These are phyloP conservation scores for Sparidentex hasta DNA, from an alignment of 2,797 vertebrate genomes.

Conservation along the genomic window DNA sequence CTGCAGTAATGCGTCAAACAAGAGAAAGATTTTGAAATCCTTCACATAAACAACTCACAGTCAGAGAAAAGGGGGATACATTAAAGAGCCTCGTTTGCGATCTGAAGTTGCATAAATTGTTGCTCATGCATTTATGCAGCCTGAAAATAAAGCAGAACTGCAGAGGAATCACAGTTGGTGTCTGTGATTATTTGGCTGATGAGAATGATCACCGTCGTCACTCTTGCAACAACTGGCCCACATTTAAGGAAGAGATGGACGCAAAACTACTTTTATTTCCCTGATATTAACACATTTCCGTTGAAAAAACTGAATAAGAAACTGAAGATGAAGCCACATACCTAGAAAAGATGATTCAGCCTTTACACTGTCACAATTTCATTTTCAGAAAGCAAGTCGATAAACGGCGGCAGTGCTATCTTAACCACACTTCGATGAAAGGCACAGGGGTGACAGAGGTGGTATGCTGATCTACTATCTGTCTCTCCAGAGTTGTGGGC, in stretches of 20 bases:
- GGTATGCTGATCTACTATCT: background rate
- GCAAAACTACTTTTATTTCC: background rate
- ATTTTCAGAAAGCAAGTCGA: background rate
- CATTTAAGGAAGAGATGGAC: background rate
- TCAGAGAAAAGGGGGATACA: background rate
- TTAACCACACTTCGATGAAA: background rate
- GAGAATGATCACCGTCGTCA: background rate
- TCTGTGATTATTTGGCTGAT: conserved; percentile 1
- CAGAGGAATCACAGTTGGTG: background rate
- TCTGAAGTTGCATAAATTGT: background rate
- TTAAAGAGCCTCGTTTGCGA: conserved; percentile 16
- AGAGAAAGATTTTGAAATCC: background rate
- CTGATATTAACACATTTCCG: background rate
- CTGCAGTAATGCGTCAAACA: background rate
- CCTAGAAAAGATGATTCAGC: background rate
- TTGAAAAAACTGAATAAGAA: background rate
- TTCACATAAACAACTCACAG: background rate
- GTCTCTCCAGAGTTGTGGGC: background rate
- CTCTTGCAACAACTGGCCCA: background rate
- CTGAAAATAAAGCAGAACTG: conserved; percentile 2
- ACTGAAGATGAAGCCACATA: background rate
- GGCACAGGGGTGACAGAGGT: background rate
- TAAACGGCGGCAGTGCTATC: background rate
- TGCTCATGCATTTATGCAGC: conserved; percentile 32
- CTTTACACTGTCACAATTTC: background rate